Evolutionary conservation across 2,797 vertebrate species (phyloP).

Genomic region (Sphaeramia orbicularis): DNA sequence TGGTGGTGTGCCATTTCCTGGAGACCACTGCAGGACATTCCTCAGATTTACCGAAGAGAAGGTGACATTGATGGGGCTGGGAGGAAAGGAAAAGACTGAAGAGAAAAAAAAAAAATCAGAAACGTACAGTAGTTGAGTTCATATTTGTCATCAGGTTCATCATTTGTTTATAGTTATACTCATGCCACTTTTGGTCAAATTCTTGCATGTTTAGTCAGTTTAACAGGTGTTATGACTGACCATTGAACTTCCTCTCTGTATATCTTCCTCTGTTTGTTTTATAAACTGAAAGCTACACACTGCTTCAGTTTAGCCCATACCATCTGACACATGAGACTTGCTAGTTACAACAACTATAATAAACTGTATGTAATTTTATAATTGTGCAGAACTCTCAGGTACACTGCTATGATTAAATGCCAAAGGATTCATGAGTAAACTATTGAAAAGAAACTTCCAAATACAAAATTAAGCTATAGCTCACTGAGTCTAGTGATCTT

Average conservation of each 20-base stretch:
- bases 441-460: neutral
- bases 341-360: too few relatives aligned
- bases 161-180: neutral
- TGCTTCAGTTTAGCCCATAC: neutral
- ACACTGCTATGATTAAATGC: neutral
- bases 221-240: neutral
- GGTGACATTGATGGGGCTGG: constrained; percentile 65
- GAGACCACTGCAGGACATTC: constrained; percentile 79
- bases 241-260: neutral
- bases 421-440: neutral
- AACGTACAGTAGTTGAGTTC: neutral
- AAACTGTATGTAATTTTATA: too few relatives aligned
- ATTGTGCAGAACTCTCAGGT: too few relatives aligned
- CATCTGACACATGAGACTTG: too few relatives aligned
- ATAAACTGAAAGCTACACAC: neutral
- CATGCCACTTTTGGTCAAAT: neutral
- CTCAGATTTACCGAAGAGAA: constrained; percentile 81
- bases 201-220: neutral
- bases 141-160: neutral
- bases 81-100: constrained; percentile 36
- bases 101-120: constrained; percentile 5
- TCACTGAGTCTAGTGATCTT: neutral
- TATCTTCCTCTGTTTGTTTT: neutral
- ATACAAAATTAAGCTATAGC: neutral
- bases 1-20: constrained; percentile 42